Percentiles rank a stretch among this genome's conserved stretches.
Conservation (phyloP, 2,888 invertebrate species). For the Caenorhabditis afra region DNA sequence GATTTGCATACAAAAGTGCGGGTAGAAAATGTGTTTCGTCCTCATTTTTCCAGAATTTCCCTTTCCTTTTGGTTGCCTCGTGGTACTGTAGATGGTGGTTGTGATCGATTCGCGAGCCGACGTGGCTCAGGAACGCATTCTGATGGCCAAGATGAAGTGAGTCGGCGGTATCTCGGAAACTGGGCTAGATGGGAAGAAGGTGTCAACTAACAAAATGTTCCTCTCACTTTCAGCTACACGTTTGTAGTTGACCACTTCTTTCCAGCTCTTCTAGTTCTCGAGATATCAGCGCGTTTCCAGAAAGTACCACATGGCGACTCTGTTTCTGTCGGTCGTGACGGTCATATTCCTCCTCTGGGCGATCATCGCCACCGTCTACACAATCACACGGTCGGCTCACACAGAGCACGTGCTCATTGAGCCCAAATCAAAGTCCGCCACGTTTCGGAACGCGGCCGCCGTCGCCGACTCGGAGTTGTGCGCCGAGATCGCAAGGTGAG, state of each 20-base stretch:
- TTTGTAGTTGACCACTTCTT: not conserved
- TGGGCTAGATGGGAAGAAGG: too few relatives aligned
- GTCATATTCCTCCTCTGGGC: constrained; percentile 56
- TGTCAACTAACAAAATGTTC: too few relatives aligned
- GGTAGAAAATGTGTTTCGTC: not conserved
- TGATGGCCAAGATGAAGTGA: constrained; percentile 50
- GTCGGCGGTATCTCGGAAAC: constrained; percentile 11
- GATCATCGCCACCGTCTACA: constrained; percentile 38
- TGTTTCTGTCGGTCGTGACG: constrained; percentile 25
- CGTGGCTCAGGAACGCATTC: constrained; percentile 50
- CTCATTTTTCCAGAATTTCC: not conserved
- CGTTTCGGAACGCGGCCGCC: constrained; percentile 68
- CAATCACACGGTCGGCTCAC: constrained; percentile 25
- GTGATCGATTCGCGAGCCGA: constrained; percentile 57
- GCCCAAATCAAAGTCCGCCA: constrained; percentile 22
- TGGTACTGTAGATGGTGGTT: constrained; percentile 37
- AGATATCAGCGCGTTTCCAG: too few relatives aligned
- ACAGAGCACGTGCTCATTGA: constrained; percentile 28
- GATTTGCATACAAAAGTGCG: constrained; percentile 15
- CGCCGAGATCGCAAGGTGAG: constrained; percentile 77
- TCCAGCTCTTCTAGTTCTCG: too few relatives aligned
- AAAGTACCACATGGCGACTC: constrained; percentile 52
- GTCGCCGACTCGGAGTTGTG: constrained; percentile 80
- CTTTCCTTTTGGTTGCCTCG: not conserved
- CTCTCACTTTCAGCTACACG: too few relatives aligned